These are phyloP conservation scores for Centrocercus urophasianus DNA, from an alignment of 2,113 vertebrate species.

Conservation along the genomic window DNA sequence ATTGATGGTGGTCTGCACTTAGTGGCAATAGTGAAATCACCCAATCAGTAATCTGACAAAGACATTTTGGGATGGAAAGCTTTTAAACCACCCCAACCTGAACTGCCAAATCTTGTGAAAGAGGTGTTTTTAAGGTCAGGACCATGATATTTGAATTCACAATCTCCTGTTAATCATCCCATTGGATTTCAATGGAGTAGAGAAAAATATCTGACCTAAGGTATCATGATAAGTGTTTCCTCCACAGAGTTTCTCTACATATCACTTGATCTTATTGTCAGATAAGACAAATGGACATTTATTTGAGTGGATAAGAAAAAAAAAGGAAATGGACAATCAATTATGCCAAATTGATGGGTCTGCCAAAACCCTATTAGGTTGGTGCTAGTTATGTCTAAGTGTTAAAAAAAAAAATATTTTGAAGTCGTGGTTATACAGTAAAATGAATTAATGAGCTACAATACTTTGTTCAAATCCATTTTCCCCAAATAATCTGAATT, in stretches of 20 bases:
- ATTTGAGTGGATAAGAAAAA: background rate
- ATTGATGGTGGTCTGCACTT: background rate
- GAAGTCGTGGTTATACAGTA: background rate
- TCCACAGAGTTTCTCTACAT: background rate
- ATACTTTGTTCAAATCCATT: background rate
- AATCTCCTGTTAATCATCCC: background rate
- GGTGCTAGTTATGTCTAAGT: background rate
- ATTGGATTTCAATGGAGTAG: background rate
- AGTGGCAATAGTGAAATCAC: background rate
- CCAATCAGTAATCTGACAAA: background rate
- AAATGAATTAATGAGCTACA: background rate
- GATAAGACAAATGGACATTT: background rate
- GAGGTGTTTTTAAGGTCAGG: background rate
- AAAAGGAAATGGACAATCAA: no score
- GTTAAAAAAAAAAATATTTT: background rate
- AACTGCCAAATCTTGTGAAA: background rate
- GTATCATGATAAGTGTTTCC: background rate
- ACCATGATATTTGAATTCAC: background rate
- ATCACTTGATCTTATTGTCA: background rate
- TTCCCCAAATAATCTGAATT: background rate
- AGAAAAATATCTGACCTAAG: background rate
- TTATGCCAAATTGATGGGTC: background rate
- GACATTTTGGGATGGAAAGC: background rate
- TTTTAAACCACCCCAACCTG: background rate
- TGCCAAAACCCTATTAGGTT: background rate